These are phyloP conservation scores for Lydus trimaculatus DNA, from an alignment of 2,888 invertebrate species.

Conservation along the genomic window DNA sequence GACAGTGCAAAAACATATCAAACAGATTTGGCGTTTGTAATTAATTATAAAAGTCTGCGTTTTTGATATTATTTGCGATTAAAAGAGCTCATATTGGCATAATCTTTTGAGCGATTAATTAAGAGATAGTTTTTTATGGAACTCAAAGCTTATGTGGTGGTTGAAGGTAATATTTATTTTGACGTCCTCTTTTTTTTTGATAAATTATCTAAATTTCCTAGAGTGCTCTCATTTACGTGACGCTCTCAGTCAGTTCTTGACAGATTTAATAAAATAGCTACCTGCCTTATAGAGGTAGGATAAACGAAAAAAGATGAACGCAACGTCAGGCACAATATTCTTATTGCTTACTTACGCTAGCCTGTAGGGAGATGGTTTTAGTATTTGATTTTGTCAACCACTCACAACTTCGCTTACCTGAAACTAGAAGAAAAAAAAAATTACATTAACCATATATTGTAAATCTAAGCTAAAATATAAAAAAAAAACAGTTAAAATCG, in stretches of 20 bases:
- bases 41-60: background rate
- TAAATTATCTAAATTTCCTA: constrained; percentile 34
- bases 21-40: background rate
- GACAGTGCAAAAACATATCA: background rate
- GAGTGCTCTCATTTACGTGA: constrained; percentile 27
- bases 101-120: background rate
- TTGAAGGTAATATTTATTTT: background rate
- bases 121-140: background rate
- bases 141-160: background rate
- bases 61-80: too few species aligned
- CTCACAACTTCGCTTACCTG: constrained; percentile 23
- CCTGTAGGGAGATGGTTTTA: background rate
- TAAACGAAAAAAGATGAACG: constrained; percentile 12
- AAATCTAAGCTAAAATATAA: background rate
- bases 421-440: constrained; percentile 22
- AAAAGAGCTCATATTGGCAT: too few species aligned
- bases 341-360: constrained; percentile 15
- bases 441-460: background rate
- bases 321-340: constrained; percentile 13
- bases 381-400: background rate
- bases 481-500: background rate
- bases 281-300: constrained; percentile 13
- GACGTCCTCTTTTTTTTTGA: constrained; percentile 12
- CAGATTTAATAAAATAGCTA: constrained; percentile 40
- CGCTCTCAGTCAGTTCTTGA: constrained; percentile 42